Conservation (phyloP, 2,113 vertebrate genomes). For the Oxyura jamaicensis region DNA sequence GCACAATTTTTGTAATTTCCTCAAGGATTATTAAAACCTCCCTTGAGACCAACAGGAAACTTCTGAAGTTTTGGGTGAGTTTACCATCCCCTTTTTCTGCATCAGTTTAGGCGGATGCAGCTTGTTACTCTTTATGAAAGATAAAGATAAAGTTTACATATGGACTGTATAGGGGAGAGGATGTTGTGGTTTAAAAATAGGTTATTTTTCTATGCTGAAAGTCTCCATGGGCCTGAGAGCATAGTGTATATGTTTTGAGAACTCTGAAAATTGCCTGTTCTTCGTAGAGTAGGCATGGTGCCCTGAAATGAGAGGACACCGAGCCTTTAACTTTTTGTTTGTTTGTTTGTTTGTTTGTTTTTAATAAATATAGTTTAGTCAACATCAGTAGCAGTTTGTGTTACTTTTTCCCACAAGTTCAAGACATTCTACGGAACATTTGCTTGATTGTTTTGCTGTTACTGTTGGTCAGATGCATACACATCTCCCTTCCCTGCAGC, state of each 20-base stretch:
- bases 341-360: neutral
- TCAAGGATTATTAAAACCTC: neutral
- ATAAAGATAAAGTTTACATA: neutral
- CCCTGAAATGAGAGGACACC: neutral
- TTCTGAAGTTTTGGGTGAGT: neutral
- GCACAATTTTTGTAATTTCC: constrained; percentile 12
- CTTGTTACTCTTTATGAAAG: neutral
- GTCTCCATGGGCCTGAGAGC: neutral
- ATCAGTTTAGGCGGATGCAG: neutral
- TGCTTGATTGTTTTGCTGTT: neutral
- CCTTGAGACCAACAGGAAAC: neutral
- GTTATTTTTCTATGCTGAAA: neutral
- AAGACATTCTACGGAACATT: neutral
- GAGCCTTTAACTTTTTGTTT: neutral
- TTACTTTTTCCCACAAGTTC: neutral
- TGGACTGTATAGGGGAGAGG: neutral
- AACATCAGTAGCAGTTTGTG: neutral
- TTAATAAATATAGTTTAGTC: neutral
- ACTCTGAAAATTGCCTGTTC: neutral
- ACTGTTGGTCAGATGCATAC: neutral
- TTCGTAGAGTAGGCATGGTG: neutral
- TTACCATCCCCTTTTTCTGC: neutral
- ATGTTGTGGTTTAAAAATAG: neutral
- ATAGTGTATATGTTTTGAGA: neutral
- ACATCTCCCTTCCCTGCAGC: neutral